phyloP scores from a whole-genome alignment of 2,113 vertebrate species.

The Otocyon megalotis region DNA sequence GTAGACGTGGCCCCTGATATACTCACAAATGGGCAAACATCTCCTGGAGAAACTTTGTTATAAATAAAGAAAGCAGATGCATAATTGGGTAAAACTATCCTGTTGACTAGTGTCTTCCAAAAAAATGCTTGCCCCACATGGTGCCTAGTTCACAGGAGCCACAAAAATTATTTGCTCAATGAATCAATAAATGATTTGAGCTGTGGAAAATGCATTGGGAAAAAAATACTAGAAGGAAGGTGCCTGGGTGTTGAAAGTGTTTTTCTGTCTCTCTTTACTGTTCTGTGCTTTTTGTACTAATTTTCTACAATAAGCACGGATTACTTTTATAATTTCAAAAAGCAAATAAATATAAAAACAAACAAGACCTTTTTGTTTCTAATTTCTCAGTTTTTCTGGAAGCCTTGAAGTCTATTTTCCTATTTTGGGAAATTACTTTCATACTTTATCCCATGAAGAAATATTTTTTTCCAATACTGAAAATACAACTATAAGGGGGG shows the following conservation, averaged over 20 bases:
- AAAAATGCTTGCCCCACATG: accelerated
- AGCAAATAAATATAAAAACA: neutral
- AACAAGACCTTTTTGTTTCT: neutral
- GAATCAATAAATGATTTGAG: neutral
- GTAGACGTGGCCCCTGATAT: neutral
- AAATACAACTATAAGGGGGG: neutral
- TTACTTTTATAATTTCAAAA: neutral
- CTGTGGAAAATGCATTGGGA: neutral
- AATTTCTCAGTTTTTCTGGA: neutral
- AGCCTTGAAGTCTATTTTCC: neutral
- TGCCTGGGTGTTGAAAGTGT: neutral
- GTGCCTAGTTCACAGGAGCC: neutral
- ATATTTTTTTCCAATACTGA: neutral
- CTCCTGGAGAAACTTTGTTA: neutral
- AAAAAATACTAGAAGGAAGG: neutral
- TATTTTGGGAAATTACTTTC: neutral
- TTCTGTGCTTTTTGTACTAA: neutral
- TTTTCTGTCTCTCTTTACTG: neutral
- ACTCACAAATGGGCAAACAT: neutral
- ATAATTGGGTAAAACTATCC: neutral
- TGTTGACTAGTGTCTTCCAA: neutral
- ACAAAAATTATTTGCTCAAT: neutral
- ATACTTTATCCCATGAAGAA: neutral
- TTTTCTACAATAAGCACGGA: neutral
- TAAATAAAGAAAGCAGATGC: neutral